A percentile compares a stretch with the other conserved stretches of the same genome.
phyloP scores from a whole-genome alignment of 2,113 vertebrate genomes.

The Neolamprologus brichardi region DNA sequence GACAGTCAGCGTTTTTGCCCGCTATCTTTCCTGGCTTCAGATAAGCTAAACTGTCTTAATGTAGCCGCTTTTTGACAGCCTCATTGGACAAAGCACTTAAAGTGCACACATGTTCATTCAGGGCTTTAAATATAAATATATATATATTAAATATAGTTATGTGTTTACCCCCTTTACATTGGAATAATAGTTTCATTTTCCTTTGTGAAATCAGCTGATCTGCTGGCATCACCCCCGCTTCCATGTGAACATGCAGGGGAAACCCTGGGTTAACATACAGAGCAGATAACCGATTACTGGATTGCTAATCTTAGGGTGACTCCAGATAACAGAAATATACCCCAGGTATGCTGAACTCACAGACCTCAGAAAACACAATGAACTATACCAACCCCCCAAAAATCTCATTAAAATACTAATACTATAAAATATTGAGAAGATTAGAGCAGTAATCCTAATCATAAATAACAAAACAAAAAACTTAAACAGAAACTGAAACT shows the following conservation, averaged over 20 bases:
- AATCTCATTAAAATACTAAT: not conserved
- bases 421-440: not conserved
- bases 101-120: not conserved
- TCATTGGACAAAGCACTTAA: not conserved
- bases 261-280: not conserved
- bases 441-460: not conserved
- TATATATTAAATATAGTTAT: not conserved
- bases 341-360: not conserved
- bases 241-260: not conserved
- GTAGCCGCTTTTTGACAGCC: not conserved
- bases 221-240: not conserved
- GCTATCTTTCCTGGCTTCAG: not conserved
- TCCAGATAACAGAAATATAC: not conserved
- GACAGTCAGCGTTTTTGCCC: not conserved
- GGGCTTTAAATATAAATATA: not conserved
- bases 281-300: not conserved
- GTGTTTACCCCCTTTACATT: not conserved
- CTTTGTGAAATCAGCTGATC: not conserved
- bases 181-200: not conserved
- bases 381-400: rapidly evolving
- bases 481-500: not conserved
- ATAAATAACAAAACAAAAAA: not conserved
- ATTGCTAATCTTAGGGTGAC: not conserved
- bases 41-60: not conserved
- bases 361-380: not conserved